These are phyloP conservation scores for Gorsachius magnificus DNA, from an alignment of 2,797 vertebrate species.

Conservation along the genomic window DNA sequence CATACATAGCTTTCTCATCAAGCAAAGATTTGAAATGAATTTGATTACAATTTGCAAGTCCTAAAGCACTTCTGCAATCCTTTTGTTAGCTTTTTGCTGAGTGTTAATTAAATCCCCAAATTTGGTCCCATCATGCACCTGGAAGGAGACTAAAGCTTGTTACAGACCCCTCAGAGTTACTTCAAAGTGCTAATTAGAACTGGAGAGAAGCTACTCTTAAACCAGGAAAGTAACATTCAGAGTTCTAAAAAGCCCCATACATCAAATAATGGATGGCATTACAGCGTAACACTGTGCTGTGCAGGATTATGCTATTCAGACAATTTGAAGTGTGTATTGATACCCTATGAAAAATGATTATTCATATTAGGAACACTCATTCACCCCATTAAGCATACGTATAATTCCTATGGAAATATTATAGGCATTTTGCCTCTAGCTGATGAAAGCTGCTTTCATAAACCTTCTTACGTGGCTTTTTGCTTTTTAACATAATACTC, in stretches of 20 bases:
- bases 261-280: neutral
- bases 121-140: neutral
- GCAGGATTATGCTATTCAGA: neutral
- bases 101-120: constrained; percentile 21
- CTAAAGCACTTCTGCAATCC: neutral
- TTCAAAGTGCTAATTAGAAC: neutral
- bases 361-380: neutral
- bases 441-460: neutral
- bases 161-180: neutral
- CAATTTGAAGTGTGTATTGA: neutral
- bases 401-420: neutral
- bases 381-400: neutral
- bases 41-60: neutral
- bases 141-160: neutral
- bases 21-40: neutral
- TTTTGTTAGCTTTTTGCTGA: constrained; percentile 18
- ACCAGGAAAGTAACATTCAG: neutral
- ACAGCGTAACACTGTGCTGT: neutral
- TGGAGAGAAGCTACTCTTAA: neutral
- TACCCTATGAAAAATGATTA: neutral
- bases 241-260: neutral
- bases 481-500: neutral
- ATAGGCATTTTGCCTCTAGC: neutral
- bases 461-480: neutral
- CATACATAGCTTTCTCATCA: neutral